Percentiles rank a stretch among this genome's conserved stretches.
Evolutionary conservation across 2,797 vertebrate species (phyloP).

Genomic region (Gobionotothen gibberifrons): DNA sequence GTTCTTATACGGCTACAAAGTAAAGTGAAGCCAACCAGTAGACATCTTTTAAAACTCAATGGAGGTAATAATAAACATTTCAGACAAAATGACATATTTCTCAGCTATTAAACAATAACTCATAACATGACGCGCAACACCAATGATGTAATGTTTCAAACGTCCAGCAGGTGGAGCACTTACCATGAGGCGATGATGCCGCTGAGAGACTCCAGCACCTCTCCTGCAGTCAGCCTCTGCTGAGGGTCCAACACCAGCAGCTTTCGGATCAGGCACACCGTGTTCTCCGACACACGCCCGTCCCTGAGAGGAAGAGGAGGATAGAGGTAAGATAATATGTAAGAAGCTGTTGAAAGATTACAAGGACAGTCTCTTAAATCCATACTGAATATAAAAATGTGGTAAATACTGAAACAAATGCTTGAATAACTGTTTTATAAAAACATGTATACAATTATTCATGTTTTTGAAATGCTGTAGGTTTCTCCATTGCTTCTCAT

Average conservation of each 20-base stretch:
- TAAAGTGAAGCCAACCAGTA: neutral
- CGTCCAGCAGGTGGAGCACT: conserved; percentile 70
- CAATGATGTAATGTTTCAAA: neutral
- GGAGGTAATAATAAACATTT: neutral
- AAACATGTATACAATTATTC: neutral
- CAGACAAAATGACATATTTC: neutral
- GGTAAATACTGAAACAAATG: neutral
- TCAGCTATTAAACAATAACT: neutral
- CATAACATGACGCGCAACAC: neutral
- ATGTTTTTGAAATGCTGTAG: neutral
- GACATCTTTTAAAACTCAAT: neutral
- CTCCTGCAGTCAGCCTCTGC: conserved; percentile 93
- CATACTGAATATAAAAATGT: neutral
- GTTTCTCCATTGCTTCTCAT: neutral
- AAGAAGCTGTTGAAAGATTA: neutral
- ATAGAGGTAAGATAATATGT: conserved; percentile 5
- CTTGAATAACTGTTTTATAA: neutral
- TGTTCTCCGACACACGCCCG: conserved; percentile 97
- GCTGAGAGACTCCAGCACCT: conserved; percentile 95
- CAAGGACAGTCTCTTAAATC: neutral
- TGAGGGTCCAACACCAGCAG: conserved; percentile 97
- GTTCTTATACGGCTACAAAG: neutral
- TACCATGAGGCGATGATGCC: conserved; percentile 97
- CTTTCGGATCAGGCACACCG: conserved; percentile 97
- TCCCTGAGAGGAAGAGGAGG: conserved; percentile 82